Conservation (phyloP, 1,140 invertebrate genomes). For the Luehdorfia chinensis region DNA sequence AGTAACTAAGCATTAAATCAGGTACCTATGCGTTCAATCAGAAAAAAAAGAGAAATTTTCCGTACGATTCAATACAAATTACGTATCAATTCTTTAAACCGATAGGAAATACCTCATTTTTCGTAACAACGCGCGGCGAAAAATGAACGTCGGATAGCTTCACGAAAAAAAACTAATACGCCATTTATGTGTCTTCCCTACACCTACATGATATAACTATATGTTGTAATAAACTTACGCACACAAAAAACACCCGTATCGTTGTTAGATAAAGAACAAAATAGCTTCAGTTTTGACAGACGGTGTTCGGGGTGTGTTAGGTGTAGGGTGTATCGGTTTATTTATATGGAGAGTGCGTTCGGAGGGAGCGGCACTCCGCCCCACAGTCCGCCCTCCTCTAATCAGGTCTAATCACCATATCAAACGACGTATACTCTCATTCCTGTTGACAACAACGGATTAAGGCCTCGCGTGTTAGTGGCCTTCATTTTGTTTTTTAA, state of each 20-base stretch:
- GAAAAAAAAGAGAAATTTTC: neutral
- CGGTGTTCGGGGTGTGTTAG: conserved; percentile 21
- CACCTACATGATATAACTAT: conserved; percentile 15
- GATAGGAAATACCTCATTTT: conserved; percentile 63
- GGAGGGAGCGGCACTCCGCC: conserved; percentile 39
- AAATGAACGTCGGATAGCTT: conserved; percentile 50
- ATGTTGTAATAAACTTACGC: neutral
- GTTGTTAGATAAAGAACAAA: conserved; percentile 2
- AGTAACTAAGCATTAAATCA: neutral
- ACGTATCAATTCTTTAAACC: conserved; percentile 24
- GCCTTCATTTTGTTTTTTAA: conserved; percentile 32
- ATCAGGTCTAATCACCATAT: conserved; percentile 76
- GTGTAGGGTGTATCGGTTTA: conserved; percentile 63
- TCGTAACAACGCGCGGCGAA: conserved; percentile 55
- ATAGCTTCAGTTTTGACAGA: conserved; percentile 13
- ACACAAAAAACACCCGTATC: conserved; percentile 3
- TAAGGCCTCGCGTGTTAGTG: conserved; percentile 45
- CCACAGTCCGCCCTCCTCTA: conserved; percentile 51
- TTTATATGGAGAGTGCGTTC: conserved; percentile 69
- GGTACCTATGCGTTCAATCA: neutral
- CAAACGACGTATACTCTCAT: conserved; percentile 72
- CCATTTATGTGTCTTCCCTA: conserved; percentile 60
- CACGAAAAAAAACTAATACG: conserved; percentile 65
- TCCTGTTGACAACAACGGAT: conserved; percentile 68
- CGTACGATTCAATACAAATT: conserved; percentile 9